phyloP scores from a whole-genome alignment of 2,888 invertebrate genomes.

The Dryocosmus kuriphilus region DNA sequence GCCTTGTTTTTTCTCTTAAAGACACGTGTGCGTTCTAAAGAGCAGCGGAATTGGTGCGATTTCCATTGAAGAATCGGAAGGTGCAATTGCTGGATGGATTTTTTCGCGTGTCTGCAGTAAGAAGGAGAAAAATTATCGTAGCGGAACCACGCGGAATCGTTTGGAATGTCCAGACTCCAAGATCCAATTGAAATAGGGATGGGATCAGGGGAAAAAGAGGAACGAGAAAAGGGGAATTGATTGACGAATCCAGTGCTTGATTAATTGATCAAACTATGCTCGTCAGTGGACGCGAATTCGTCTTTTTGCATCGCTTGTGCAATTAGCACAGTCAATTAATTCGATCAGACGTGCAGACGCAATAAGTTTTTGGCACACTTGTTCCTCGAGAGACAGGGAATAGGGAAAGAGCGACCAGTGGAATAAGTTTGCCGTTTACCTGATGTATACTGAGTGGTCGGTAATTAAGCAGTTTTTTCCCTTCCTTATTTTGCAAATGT shows the following conservation, averaged over 20 bases:
- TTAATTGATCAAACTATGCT: not conserved
- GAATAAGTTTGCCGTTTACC: not conserved
- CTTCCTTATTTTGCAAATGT: not conserved
- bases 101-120: slow-evolving; percentile 46
- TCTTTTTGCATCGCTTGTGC: slow-evolving; percentile 19
- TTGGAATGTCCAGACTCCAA: slow-evolving; percentile 11
- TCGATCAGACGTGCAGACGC: slow-evolving; percentile 16
- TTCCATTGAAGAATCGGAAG: slow-evolving; percentile 50
- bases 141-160: slow-evolving; percentile 55
- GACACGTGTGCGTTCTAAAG: slow-evolving; percentile 12
- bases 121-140: slow-evolving; percentile 50
- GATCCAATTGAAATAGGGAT: not conserved
- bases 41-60: slow-evolving; percentile 13
- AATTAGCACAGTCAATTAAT: slow-evolving; percentile 32
- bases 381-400: slow-evolving; percentile 16
- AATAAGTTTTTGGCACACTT: slow-evolving; percentile 37
- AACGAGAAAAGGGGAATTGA: not conserved
- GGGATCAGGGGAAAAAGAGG: not conserved
- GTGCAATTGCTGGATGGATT: slow-evolving; percentile 55
- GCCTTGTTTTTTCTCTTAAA: slow-evolving; percentile 11
- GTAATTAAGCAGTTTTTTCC: not conserved
- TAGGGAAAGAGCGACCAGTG: slow-evolving; percentile 1
- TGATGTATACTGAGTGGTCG: not conserved
- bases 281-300: not conserved
- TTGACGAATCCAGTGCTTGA: slow-evolving; percentile 9